Conservation (phyloP, 2,888 invertebrate species). For the Drosophila monieri region DNA sequence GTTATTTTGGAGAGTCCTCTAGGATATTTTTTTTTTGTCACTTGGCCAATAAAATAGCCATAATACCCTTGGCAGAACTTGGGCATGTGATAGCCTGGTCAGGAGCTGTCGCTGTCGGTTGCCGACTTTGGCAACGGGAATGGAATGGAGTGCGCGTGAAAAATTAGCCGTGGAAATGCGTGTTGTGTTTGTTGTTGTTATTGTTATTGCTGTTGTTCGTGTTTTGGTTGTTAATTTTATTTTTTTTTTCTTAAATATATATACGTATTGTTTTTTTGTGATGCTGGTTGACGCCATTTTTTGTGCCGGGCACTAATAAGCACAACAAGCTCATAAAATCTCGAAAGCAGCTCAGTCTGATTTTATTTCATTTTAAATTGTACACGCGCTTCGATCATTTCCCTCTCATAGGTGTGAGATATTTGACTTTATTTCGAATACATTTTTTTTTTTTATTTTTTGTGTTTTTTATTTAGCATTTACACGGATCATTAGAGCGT, state of each 20-base stretch:
- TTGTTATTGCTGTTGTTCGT: conserved; percentile 33
- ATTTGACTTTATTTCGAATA: background rate
- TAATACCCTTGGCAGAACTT: conserved; percentile 16
- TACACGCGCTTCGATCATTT: conserved; percentile 61
- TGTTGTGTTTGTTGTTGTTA: conserved; percentile 57
- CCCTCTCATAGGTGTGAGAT: conserved; percentile 13
- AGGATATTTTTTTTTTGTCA: no score
- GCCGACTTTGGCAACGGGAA: conserved; percentile 37
- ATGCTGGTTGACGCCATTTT: conserved; percentile 73
- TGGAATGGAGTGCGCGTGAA: conserved; percentile 64
- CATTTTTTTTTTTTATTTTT: background rate
- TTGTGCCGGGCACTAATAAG: conserved; percentile 72
- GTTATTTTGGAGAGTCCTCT: background rate
- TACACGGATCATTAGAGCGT: conserved; percentile 71
- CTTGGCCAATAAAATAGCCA: no score
- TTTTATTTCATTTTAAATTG: conserved; percentile 72
- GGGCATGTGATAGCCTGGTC: conserved; percentile 58
- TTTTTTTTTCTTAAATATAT: background rate
- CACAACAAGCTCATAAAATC: conserved; percentile 77
- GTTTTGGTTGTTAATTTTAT: conserved; percentile 34
- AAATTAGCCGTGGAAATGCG: conserved; percentile 76
- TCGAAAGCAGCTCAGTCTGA: conserved; percentile 70
- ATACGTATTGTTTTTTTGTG: background rate
- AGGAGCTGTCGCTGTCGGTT: conserved; percentile 72
- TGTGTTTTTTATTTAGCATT: conserved; percentile 58